Percentiles rank a stretch among this genome's conserved stretches.
These are phyloP conservation scores for Leptura quadrifasciata DNA, from an alignment of 2,888 invertebrate genomes.

Conservation along the genomic window DNA sequence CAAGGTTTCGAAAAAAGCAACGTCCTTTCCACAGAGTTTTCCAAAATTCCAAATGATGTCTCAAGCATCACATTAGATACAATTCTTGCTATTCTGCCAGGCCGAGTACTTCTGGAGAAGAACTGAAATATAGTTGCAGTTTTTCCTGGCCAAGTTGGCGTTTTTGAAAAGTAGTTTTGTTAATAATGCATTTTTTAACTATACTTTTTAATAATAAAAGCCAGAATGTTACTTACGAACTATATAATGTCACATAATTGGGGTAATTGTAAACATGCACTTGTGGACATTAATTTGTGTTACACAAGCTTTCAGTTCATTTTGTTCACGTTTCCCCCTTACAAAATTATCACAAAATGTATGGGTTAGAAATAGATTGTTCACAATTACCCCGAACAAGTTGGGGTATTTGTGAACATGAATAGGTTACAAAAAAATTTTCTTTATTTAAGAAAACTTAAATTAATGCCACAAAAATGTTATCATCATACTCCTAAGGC, in stretches of 20 bases:
- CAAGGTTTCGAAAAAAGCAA: not conserved
- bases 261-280: too few species aligned
- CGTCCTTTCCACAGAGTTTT: not conserved
- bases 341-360: not conserved
- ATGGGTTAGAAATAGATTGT: too few species aligned
- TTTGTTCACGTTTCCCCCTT: not conserved
- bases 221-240: too few species aligned
- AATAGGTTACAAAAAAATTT: too few species aligned
- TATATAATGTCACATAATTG: too few species aligned
- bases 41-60: not conserved
- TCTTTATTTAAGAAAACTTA: too few species aligned
- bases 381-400: too few species aligned
- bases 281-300: not conserved
- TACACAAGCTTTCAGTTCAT: not conserved
- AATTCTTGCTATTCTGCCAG: not conserved
- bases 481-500: not conserved
- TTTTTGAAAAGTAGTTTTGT: not conserved
- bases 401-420: too few species aligned
- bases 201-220: too few species aligned
- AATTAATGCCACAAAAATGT: too few species aligned
- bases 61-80: not conserved
- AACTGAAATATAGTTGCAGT: not conserved
- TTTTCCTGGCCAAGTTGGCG: not conserved
- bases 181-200: not conserved
- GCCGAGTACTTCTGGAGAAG: not conserved